phyloP scores from a whole-genome alignment of 2,113 vertebrate genomes.

The Trichechus manatus region DNA sequence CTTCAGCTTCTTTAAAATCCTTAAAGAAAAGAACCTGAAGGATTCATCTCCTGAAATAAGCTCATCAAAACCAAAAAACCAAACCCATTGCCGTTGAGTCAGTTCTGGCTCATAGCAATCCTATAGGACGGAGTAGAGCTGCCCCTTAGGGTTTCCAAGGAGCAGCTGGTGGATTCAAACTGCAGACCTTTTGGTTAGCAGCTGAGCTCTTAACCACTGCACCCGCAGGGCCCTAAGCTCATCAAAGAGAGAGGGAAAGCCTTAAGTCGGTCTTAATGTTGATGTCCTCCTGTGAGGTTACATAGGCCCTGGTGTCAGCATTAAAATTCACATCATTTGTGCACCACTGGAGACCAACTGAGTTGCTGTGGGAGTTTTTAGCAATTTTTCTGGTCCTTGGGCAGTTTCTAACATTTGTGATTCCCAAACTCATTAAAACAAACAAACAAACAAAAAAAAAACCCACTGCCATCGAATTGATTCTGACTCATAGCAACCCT shows the following conservation, averaged over 20 bases:
- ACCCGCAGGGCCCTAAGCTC: neutral
- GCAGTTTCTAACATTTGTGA: neutral
- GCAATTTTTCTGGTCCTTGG: neutral
- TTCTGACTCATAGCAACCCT: too few relatives aligned
- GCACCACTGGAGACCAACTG: neutral
- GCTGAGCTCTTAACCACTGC: too few relatives aligned
- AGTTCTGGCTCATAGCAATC: too few relatives aligned
- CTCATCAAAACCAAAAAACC: neutral
- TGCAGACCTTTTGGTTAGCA: too few relatives aligned
- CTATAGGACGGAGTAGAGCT: too few relatives aligned
- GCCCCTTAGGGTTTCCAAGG: too few relatives aligned
- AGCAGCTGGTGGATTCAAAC: too few relatives aligned
- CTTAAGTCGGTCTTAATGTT: neutral
- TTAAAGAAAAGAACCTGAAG: conserved; percentile 5
- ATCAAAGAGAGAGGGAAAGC: neutral
- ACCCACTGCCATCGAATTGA: too few relatives aligned
- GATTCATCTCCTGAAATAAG: neutral
- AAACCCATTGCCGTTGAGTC: too few relatives aligned
- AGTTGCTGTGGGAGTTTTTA: neutral
- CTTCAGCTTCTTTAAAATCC: neutral
- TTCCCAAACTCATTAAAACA: neutral
- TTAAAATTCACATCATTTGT: neutral
- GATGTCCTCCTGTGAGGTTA: neutral
- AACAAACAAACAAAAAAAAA: too few relatives aligned
- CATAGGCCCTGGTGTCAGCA: neutral